phyloP scores from a whole-genome alignment of 35 echinoderm and acorn worm species.

The Strongylocentrotus purpuratus region DNA sequence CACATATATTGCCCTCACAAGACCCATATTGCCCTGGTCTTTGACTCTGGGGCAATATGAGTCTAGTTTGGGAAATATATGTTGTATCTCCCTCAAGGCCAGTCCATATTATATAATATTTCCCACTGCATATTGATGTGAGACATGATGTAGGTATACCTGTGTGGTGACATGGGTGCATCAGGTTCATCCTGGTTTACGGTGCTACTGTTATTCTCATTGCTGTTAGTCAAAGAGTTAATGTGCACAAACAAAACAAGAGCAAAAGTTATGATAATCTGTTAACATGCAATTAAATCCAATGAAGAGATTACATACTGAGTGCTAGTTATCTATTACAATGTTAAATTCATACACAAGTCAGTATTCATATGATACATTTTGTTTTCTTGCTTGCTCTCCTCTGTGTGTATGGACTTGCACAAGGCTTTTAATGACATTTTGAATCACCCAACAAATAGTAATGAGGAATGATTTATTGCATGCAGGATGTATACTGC shows the following conservation, averaged over 20 bases:
- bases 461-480: no score
- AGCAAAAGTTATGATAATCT: not conserved
- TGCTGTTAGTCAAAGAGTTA: constrained; percentile 40
- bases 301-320: not conserved
- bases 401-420: not conserved
- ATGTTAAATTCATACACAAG: no score
- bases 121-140: not conserved
- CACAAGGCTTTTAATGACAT: no score
- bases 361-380: no score
- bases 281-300: not conserved
- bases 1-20: no score
- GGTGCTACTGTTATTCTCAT: constrained; percentile 49
- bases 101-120: no score
- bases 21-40: no score
- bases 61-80: no score
- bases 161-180: not conserved
- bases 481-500: not conserved
- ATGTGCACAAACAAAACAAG: constrained; percentile 42
- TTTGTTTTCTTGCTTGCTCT: not conserved
- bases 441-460: no score
- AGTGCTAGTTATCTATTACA: no score
- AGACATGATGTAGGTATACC: not conserved
- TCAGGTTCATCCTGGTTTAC: not conserved
- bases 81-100: no score
- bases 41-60: no score